Evolutionary conservation across 2,113 vertebrate genomes (phyloP).

Genomic region (Alethe diademata): DNA sequence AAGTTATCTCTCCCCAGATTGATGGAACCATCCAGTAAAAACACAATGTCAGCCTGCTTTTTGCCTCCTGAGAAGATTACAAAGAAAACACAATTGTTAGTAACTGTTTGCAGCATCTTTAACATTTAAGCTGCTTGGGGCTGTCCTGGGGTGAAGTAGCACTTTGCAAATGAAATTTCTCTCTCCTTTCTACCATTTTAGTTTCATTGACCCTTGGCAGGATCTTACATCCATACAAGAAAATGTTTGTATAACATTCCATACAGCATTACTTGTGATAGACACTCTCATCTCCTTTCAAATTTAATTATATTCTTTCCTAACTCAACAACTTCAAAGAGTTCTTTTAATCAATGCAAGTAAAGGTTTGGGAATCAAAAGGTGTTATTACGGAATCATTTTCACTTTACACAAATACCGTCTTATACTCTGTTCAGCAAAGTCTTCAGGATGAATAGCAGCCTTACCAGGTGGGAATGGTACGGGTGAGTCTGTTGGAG

Average conservation of each 20-base stretch:
- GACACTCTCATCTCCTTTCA: not conserved
- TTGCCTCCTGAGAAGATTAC: constrained; percentile 54
- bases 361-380: not conserved
- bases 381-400: not conserved
- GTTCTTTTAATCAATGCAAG: not conserved
- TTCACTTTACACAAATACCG: not conserved
- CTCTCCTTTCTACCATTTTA: not conserved
- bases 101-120: not conserved
- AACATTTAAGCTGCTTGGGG: not conserved
- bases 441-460: not conserved
- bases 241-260: not conserved
- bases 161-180: not conserved
- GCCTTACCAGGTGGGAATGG: constrained; percentile 6
- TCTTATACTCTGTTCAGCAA: not conserved
- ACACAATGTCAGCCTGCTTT: constrained; percentile 92
- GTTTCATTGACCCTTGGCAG: not conserved
- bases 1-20: constrained; percentile 86
- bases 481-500: not conserved
- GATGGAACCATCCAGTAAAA: constrained; percentile 94
- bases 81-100: not conserved
- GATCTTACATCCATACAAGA: not conserved
- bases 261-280: not conserved
- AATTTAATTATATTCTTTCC: not conserved
- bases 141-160: not conserved
- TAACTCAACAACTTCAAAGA: not conserved